Conservation (phyloP, 92 coral and sea anemone species). For the Galaxea fascicularis region DNA sequence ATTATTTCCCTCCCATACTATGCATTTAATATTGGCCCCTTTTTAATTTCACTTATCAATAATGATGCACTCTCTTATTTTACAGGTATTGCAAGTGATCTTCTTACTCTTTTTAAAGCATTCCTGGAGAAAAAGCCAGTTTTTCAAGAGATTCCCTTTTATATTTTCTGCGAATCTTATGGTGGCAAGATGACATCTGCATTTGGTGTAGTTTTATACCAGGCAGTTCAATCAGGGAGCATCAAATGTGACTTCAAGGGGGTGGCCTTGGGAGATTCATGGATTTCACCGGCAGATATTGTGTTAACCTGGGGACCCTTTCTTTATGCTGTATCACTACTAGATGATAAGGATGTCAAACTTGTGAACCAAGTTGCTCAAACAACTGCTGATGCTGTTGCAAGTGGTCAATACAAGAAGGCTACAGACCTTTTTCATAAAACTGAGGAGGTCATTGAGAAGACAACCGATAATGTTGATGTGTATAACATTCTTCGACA, state of each 20-base stretch:
- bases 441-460: slow-evolving; percentile 68
- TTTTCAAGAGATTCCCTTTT: slow-evolving; percentile 83
- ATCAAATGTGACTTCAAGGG: slow-evolving; percentile 85
- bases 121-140: slow-evolving; percentile 81
- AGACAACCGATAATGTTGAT: slow-evolving; percentile 87
- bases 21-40: no score
- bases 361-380: slow-evolving; percentile 77
- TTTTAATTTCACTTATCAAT: no score
- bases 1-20: no score
- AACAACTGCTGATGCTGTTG: slow-evolving; percentile 88
- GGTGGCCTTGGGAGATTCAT: slow-evolving; percentile 96
- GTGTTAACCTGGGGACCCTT: slow-evolving; percentile 95
- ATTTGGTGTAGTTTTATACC: slow-evolving; percentile 87
- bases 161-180: slow-evolving; percentile 96
- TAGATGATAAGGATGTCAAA: slow-evolving; percentile 77
- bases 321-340: slow-evolving; percentile 84
- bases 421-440: slow-evolving; percentile 85
- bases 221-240: slow-evolving; percentile 74
- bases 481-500: slow-evolving; percentile 90
- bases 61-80: neutral
- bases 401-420: slow-evolving; percentile 66
- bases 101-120: slow-evolving; percentile 81
- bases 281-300: slow-evolving; percentile 97
- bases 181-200: slow-evolving; percentile 98
- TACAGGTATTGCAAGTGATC: slow-evolving; percentile 90